Conservation (phyloP, 2,113 vertebrate genomes). For the Pteruthius melanotis region DNA sequence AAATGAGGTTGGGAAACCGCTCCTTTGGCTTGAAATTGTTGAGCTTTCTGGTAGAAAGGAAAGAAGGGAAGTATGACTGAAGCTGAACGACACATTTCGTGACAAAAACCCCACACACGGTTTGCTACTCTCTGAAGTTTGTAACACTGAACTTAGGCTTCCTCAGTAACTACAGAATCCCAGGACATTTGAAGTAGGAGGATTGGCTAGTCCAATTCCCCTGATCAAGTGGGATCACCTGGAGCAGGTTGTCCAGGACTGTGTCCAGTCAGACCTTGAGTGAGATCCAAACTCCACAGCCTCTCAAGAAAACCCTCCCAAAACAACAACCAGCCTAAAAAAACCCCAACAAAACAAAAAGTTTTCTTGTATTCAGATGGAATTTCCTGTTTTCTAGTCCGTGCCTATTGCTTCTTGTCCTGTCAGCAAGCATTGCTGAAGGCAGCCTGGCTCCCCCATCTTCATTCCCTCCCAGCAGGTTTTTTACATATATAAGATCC, state of each 20-base stretch:
- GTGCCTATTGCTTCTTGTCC: neutral
- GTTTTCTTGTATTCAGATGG: neutral
- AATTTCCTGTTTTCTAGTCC: neutral
- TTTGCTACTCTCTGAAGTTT: neutral
- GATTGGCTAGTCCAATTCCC: neutral
- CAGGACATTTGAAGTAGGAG: neutral
- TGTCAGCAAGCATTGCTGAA: neutral
- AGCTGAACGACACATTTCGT: neutral
- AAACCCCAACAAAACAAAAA: neutral
- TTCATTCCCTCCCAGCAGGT: neutral
- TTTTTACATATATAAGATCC: neutral
- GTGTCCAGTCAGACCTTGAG: neutral
- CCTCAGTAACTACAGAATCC: neutral
- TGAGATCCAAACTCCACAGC: neutral
- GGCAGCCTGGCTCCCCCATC: neutral
- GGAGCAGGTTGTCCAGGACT: neutral
- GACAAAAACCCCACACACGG: neutral
- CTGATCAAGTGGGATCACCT: neutral
- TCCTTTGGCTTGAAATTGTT: slow-evolving; percentile 81
- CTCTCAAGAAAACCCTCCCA: neutral
- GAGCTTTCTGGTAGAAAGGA: slow-evolving; percentile 69
- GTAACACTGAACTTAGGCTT: neutral
- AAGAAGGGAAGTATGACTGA: neutral
- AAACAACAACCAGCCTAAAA: neutral
- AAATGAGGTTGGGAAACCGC: slow-evolving; percentile 80